These are phyloP conservation scores for Scaeva pyrastri DNA, from an alignment of 2,888 invertebrate species.

Conservation along the genomic window DNA sequence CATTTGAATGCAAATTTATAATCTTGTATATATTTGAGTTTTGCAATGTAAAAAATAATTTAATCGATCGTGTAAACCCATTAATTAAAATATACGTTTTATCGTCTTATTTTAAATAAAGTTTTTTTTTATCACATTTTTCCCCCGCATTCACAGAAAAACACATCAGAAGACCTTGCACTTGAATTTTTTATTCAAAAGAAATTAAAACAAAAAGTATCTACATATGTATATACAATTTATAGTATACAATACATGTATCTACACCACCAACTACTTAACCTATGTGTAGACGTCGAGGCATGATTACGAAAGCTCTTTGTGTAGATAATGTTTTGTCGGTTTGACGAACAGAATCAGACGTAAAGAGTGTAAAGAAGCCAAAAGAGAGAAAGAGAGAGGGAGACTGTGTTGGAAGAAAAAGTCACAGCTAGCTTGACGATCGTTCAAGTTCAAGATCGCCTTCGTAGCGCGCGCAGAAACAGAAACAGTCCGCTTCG, in stretches of 20 bases:
- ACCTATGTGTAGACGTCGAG: not conserved
- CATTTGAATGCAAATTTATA: slow-evolving; percentile 28
- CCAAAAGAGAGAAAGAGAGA: not conserved
- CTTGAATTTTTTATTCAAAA: slow-evolving; percentile 54
- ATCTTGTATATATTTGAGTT: not conserved
- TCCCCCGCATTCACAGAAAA: slow-evolving; percentile 6
- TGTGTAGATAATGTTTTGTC: slow-evolving; percentile 62
- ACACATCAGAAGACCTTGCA: slow-evolving; percentile 56
- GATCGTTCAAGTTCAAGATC: slow-evolving; percentile 76
- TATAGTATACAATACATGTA: not conserved
- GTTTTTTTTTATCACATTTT: slow-evolving; percentile 32
- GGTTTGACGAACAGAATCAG: not conserved
- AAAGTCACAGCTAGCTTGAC: slow-evolving; percentile 50
- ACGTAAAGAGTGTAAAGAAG: not conserved
- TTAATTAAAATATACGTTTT: slow-evolving; percentile 32
- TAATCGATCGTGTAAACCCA: slow-evolving; percentile 41
- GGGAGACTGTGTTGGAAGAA: not conserved
- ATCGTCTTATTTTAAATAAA: slow-evolving; percentile 19
- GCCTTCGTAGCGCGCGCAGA: slow-evolving; percentile 20
- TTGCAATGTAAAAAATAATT: not conserved
- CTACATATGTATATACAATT: slow-evolving; percentile 32
- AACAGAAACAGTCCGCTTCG: slow-evolving; percentile 23
- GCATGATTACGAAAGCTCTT: slow-evolving; percentile 69
- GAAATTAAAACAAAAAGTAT: slow-evolving; percentile 31
- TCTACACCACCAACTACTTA: not conserved